phyloP scores from a whole-genome alignment of 2,113 vertebrate genomes.

The Planiliza haematocheilus region DNA sequence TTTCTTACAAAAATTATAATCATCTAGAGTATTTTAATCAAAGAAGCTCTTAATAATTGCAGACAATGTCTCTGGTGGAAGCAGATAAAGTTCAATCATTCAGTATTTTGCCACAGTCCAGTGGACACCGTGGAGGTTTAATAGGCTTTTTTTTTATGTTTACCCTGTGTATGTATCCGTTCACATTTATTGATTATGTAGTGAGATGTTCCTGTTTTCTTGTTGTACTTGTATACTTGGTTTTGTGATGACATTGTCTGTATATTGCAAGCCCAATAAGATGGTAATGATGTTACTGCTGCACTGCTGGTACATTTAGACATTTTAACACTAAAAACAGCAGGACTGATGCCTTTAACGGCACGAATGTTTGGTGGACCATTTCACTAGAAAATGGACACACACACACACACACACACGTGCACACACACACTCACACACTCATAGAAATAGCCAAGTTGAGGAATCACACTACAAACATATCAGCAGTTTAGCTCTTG shows the following conservation, averaged over 20 bases:
- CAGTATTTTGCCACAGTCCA: conserved; percentile 88
- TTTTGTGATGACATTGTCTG: conserved; percentile 90
- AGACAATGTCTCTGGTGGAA: conserved; percentile 63
- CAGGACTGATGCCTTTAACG: conserved; percentile 80
- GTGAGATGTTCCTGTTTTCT: conserved; percentile 89
- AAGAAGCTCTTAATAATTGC: conserved; percentile 60
- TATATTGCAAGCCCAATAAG: conserved; percentile 88
- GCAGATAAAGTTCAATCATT: conserved; percentile 68
- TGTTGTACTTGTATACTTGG: conserved; percentile 89
- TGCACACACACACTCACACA: too few relatives aligned
- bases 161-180: conserved; percentile 91
- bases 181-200: conserved; percentile 90
- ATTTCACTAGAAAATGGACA: conserved; percentile 78
- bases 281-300: conserved; percentile 92
- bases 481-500: conserved; percentile 95
- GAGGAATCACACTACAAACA: conserved; percentile 88
- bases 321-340: conserved; percentile 82
- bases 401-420: too few relatives aligned
- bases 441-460: conserved; percentile 72
- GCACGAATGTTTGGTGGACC: conserved; percentile 76
- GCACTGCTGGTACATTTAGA: conserved; percentile 90
- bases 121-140: conserved; percentile 88
- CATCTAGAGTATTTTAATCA: conserved; percentile 59
- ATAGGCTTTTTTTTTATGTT: conserved; percentile 86
- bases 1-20: conserved; percentile 58